These are phyloP conservation scores for Pseudomugil gertrudae DNA, from an alignment of 2,797 vertebrate genomes.

Conservation along the genomic window DNA sequence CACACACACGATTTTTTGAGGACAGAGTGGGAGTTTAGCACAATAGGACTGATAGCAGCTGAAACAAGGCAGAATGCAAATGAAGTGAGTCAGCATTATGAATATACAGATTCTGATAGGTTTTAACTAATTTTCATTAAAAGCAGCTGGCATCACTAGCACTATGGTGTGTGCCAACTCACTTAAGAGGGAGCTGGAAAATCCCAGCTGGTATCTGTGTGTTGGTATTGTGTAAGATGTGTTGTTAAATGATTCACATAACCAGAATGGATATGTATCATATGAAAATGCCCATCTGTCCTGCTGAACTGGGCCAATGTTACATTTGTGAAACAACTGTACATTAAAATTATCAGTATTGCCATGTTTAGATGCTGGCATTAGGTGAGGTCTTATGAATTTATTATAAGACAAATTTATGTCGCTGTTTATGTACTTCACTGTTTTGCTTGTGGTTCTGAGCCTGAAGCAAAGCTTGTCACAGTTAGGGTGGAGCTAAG, in stretches of 20 bases:
- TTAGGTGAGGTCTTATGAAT: neutral
- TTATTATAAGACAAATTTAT: neutral
- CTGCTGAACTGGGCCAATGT: neutral
- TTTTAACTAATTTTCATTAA: constrained; percentile 15
- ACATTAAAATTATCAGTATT: neutral
- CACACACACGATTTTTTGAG: neutral
- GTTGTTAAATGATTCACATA: constrained; percentile 9
- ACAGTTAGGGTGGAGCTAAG: neutral
- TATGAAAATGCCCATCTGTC: constrained; percentile 4
- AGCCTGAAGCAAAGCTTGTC: neutral
- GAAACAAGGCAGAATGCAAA: constrained; percentile 6
- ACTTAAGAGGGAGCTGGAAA: constrained; percentile 15
- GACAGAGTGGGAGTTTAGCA: neutral
- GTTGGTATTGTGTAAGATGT: constrained; percentile 7
- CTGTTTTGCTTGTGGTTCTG: neutral
- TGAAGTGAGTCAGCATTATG: constrained; percentile 12
- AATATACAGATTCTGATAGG: constrained; percentile 17
- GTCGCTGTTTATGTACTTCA: neutral
- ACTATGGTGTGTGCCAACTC: constrained; percentile 4
- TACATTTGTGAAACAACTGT: neutral
- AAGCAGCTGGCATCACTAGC: constrained; percentile 19
- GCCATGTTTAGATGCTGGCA: neutral
- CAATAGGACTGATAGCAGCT: constrained; percentile 3
- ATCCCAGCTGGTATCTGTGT: constrained; percentile 18
- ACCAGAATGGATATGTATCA: constrained; percentile 2